Conservation (phyloP, 2,888 invertebrate genomes). For the Sphaerophoria taeniata region DNA sequence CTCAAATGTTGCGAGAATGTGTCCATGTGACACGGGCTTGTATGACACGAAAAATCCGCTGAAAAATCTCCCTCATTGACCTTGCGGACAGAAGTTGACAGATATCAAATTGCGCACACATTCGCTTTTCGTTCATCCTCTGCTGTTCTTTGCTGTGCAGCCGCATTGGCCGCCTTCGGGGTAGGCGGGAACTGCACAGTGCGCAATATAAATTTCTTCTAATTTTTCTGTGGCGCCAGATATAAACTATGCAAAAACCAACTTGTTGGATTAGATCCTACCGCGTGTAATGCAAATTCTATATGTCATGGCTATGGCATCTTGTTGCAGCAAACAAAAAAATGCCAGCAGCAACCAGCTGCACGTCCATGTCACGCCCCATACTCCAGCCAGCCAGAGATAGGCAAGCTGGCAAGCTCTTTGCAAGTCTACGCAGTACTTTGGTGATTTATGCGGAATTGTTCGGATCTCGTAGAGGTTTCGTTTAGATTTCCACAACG, state of each 20-base stretch:
- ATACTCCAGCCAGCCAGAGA: constrained; percentile 38
- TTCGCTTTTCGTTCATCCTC: constrained; percentile 48
- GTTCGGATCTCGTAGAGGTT: constrained; percentile 57
- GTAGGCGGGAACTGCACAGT: constrained; percentile 3
- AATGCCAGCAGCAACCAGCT: constrained; percentile 68
- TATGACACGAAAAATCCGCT: constrained; percentile 65
- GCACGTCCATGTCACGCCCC: constrained; percentile 64
- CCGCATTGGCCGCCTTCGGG: constrained; percentile 1
- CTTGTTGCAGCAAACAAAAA: constrained; percentile 20
- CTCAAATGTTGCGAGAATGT: constrained; percentile 54
- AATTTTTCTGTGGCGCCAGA: constrained; percentile 73
- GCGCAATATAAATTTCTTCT: constrained; percentile 62
- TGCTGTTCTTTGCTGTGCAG: constrained; percentile 37
- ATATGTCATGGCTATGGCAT: constrained; percentile 46
- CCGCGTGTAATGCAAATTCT: constrained; percentile 68
- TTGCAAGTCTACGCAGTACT: constrained; percentile 21
- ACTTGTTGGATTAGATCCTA: constrained; percentile 60
- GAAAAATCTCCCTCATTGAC: constrained; percentile 70
- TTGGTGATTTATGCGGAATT: constrained; percentile 72
- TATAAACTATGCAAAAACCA: constrained; percentile 30
- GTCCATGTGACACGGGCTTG: constrained; percentile 43
- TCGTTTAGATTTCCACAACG: constrained; percentile 57
- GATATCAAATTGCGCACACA: constrained; percentile 71
- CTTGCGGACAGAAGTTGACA: constrained; percentile 74
- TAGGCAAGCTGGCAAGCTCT: constrained; percentile 26